A percentile compares a stretch with the other conserved stretches of the same genome.
Evolutionary conservation across 1,140 invertebrate species (phyloP).

Genomic region (Lordiphosa collinella): DNA sequence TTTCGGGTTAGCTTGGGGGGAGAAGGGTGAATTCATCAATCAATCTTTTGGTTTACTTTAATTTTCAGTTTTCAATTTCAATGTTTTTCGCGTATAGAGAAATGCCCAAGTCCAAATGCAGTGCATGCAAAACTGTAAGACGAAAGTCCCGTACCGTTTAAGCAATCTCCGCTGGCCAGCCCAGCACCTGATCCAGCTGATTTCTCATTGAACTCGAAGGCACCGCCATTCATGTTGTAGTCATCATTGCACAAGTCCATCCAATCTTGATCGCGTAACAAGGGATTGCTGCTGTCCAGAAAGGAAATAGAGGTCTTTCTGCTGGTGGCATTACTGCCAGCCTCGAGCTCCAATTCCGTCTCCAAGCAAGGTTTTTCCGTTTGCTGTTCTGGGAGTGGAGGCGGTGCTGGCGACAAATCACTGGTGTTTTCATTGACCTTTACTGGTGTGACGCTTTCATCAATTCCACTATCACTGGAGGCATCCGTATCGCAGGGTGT

Average conservation of each 20-base stretch:
- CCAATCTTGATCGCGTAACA: conserved; percentile 58
- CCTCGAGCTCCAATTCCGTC: conserved; percentile 5
- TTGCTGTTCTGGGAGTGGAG: conserved; percentile 3
- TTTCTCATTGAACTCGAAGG: conserved; percentile 49
- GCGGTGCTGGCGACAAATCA: conserved; percentile 22
- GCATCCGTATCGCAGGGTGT: conserved; percentile 61
- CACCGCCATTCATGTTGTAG: conserved; percentile 57
- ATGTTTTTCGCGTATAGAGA: conserved; percentile 14
- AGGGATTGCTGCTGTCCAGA: conserved; percentile 66
- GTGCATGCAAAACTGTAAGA: conserved; percentile 27
- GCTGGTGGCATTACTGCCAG: conserved; percentile 21
- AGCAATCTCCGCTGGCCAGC: conserved; percentile 38
- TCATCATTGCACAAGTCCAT: conserved; percentile 73
- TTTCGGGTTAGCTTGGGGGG: conserved; percentile 27
- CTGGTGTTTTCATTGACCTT: conserved; percentile 24
- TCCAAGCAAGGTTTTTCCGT: not conserved
- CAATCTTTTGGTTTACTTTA: conserved; percentile 52
- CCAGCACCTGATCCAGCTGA: conserved; percentile 62
- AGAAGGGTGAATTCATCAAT: conserved; percentile 32
- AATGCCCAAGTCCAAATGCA: conserved; percentile 27
- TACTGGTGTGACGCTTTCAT: conserved; percentile 42
- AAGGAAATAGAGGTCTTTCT: conserved; percentile 69
- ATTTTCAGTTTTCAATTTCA: conserved; percentile 35
- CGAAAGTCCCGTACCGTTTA: conserved; percentile 10
- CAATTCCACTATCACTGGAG: conserved; percentile 70